Evolutionary conservation across 64 coral and sea anemone species (phyloP), one percentile per base, ranked within the genome.

Genomic region (Pocillopora damicornis): DNA sequence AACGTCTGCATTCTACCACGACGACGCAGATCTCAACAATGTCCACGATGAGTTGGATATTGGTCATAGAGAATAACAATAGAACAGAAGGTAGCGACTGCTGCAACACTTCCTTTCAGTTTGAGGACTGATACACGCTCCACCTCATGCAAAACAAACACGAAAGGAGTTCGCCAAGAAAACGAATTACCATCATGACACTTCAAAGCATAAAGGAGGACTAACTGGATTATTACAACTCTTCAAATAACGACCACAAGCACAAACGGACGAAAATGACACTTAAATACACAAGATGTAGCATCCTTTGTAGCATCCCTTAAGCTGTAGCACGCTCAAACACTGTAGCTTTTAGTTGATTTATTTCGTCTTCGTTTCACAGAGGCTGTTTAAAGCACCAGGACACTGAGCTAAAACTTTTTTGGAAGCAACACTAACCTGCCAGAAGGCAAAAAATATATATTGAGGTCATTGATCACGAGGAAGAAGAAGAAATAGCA

Each of bases 391-490:
- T 73, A 95, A 88, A 16, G 93, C 92, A 17, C 81, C 87, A 15
- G 96, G 90, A 60, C 87, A 91, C 73, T 92, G 80, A 17, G 37
- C 65, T 37, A 98, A 62, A 69, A 95, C 90, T 59, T 88, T 95
- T 85, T 95, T 98, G 12, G 96, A 92, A 18, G 96, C 90, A n/a
- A 58, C 75, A 74, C 87, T 74, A n/a, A 92, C 75, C 96, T 98
- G 51, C 13, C 65, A 89, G 16, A 26, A 59, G 0, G 81, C 38
- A 13, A 79, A 9, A 63, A 37, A 15, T 4, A 51, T 51, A 51
- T 51, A 51, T 51, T 51, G 42, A 4, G 42, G 42, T 51, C 42
- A 51, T 7, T 51, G 42, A 51, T 51, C 42, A 51, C 2, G 7
- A 51, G 42, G 42, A 51, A 51, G 42, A 51, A 51, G 42, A 51